These are phyloP conservation scores for Leucophora obtusa DNA, from an alignment of 2,888 invertebrate genomes.

Conservation along the genomic window DNA sequence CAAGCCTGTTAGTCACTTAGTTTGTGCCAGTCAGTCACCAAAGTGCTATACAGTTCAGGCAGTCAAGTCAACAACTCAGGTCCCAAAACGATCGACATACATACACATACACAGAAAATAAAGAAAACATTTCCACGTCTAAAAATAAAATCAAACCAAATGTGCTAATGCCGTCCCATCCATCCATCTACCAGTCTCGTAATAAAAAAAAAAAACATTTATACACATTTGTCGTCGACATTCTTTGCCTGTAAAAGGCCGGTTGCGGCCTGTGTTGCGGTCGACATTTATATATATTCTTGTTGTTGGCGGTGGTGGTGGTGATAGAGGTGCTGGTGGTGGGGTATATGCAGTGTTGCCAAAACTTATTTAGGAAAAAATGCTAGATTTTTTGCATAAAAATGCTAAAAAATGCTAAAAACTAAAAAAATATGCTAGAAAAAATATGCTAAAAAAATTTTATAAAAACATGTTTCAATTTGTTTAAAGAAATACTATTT, in stretches of 20 bases:
- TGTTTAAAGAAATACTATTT: no score
- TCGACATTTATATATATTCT: conserved; percentile 25
- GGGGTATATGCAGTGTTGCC: no score
- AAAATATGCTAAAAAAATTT: no score
- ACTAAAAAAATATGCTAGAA: no score
- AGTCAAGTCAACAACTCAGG: conserved; percentile 59
- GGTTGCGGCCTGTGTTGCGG: conserved; percentile 52
- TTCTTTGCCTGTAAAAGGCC: conserved; percentile 48
- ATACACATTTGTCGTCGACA: conserved; percentile 11
- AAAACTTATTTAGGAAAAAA: no score
- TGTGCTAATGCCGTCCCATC: conserved; percentile 48
- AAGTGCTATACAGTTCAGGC: conserved; percentile 59
- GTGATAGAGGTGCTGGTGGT: no score
- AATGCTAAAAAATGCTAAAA: no score
- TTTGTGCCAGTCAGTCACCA: conserved; percentile 51
- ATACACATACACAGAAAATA: background rate
- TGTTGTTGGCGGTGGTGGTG: background rate
- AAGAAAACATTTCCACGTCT: conserved; percentile 45
- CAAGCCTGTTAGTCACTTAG: no score
- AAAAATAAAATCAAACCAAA: conserved; percentile 60
- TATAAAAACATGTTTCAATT: no score
- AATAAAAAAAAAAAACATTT: background rate
- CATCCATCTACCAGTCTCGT: background rate
- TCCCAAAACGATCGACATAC: conserved; percentile 55
- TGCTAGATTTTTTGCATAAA: no score